Percentiles rank a stretch among this genome's conserved stretches.
These are phyloP conservation scores for Maconellicoccus hirsutus DNA, from an alignment of 1,140 invertebrate species.

Conservation along the genomic window DNA sequence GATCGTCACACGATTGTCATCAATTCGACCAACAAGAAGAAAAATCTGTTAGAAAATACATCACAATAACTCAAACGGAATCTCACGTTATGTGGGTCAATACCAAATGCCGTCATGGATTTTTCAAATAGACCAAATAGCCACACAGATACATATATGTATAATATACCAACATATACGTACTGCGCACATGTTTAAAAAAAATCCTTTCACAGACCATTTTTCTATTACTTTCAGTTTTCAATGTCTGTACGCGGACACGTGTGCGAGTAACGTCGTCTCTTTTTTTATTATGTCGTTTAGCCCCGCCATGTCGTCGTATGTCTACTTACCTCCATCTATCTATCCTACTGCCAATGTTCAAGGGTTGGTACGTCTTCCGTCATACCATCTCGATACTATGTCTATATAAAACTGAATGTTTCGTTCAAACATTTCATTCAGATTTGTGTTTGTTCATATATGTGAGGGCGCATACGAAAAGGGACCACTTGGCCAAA, in stretches of 20 bases:
- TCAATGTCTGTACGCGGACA: not conserved
- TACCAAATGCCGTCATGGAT: slow-evolving; percentile 4
- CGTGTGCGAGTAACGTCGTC: no score
- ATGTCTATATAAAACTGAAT: no score
- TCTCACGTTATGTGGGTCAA: not conserved
- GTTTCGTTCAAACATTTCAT: no score
- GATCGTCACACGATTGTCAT: slow-evolving; percentile 19
- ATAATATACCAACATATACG: not conserved
- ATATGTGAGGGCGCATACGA: no score
- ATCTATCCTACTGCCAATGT: no score
- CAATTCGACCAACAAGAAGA: not conserved
- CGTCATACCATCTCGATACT: no score
- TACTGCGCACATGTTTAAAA: not conserved
- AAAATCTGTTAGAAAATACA: slow-evolving; percentile 12
- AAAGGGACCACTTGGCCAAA: no score
- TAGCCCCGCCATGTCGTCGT: no score
- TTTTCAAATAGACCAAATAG: slow-evolving; percentile 7
- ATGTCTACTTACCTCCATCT: no score
- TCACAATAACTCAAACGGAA: slow-evolving; percentile 16
- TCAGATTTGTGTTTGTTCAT: no score
- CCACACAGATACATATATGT: not conserved
- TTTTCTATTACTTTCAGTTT: not conserved
- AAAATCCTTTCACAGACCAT: not conserved
- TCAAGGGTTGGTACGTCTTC: no score
- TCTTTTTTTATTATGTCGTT: no score